Evolutionary conservation across 2,888 invertebrate species (phyloP).

Genomic region (Lottia scabra): DNA sequence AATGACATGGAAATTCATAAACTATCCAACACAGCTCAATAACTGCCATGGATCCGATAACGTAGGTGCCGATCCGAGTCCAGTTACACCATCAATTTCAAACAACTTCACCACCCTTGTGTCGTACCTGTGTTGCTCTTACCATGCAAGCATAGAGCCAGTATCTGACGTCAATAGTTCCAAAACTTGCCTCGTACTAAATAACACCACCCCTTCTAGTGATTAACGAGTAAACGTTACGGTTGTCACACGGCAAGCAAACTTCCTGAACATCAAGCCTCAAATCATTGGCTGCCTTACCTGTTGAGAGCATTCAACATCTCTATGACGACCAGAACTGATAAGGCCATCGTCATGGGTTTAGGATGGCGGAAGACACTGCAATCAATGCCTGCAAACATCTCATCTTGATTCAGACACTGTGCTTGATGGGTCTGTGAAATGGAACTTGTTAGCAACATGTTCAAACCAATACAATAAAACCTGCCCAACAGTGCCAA

Average conservation of each 20-base stretch:
- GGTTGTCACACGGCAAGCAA: slow-evolving; percentile 21
- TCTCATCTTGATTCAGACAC: slow-evolving; percentile 68
- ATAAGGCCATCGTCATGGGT: slow-evolving; percentile 99
- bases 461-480: not conserved
- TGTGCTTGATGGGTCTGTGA: slow-evolving; percentile 68
- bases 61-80: slow-evolving; percentile 1
- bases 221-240: slow-evolving; percentile 20
- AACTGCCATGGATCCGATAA: not conserved
- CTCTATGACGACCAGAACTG: slow-evolving; percentile 99
- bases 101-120: not conserved
- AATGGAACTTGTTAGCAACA: slow-evolving; percentile 21
- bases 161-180: not conserved
- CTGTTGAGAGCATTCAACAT: slow-evolving; percentile 99
- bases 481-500: slow-evolving; percentile 2
- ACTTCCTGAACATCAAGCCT: slow-evolving; percentile 26
- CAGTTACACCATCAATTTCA: not conserved
- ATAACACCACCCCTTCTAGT: slow-evolving; percentile 23
- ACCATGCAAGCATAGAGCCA: slow-evolving; percentile 9
- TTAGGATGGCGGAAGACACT: slow-evolving; percentile 98
- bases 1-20: too few species aligned
- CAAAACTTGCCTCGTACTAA: not conserved
- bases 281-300: slow-evolving; percentile 70
- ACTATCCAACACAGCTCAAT: not conserved
- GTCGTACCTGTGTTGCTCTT: not conserved
- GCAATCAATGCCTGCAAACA: slow-evolving; percentile 96